Conservation (phyloP, 2,888 invertebrate species). For the Cephalotes varians region DNA sequence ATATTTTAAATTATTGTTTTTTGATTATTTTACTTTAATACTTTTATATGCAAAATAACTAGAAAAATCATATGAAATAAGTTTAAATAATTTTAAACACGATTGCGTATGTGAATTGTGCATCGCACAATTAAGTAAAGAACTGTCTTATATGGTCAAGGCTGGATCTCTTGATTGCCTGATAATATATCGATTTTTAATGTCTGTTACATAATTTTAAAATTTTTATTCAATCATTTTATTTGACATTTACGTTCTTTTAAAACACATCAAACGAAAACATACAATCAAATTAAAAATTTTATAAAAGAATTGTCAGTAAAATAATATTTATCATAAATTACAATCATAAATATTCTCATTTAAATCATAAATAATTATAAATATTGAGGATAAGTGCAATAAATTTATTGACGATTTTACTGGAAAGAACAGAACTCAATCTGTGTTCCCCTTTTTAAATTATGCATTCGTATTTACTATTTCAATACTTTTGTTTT, state of each 20-base stretch:
- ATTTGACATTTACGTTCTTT: not conserved
- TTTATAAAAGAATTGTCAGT: not conserved
- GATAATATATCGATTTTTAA: too few species aligned
- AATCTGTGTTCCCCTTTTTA: conserved; percentile 3
- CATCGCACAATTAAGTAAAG: too few species aligned
- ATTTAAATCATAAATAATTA: not conserved
- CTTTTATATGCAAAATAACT: too few species aligned
- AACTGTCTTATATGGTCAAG: too few species aligned
- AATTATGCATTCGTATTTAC: conserved; percentile 60
- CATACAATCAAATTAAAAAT: not conserved
- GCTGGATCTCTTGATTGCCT: too few species aligned
- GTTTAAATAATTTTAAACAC: not conserved
- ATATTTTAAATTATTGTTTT: too few species aligned
- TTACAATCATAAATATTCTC: too few species aligned
- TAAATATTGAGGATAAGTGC: not conserved
- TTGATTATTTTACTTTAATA: too few species aligned
- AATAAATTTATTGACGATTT: not conserved
- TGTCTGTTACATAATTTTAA: not conserved
- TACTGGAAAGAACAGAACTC: not conserved
- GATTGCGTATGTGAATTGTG: too few species aligned
- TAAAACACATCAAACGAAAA: not conserved
- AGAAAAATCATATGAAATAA: too few species aligned
- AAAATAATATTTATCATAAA: not conserved
- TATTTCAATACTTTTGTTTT: conserved; percentile 67
- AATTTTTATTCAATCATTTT: not conserved